A percentile compares a stretch with the other conserved stretches of the same genome.
Conservation (phyloP, 2,113 vertebrate species). For the Tupaia chinensis region DNA sequence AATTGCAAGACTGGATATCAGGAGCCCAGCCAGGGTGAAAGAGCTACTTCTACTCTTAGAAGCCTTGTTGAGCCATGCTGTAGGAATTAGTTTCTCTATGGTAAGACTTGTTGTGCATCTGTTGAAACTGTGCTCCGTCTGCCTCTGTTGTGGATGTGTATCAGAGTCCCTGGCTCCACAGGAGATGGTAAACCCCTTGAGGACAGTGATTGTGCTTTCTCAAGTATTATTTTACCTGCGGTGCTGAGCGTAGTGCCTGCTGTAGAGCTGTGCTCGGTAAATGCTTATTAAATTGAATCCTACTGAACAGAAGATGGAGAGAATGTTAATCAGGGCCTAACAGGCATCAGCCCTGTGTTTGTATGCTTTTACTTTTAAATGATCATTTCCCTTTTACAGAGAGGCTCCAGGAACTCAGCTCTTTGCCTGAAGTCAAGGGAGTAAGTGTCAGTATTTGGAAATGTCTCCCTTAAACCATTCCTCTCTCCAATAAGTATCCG, state of each 20-base stretch:
- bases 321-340: neutral
- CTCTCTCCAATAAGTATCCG: neutral
- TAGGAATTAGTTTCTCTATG: neutral
- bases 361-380: constrained; percentile 20
- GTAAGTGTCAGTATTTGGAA: neutral
- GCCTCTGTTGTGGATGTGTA: too few relatives aligned
- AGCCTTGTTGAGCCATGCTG: accelerated
- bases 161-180: neutral
- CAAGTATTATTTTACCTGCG: neutral
- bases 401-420: neutral
- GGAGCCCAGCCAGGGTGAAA: neutral
- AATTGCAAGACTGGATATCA: neutral
- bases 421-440: neutral
- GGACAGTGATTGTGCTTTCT: neutral
- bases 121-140: neutral
- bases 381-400: neutral
- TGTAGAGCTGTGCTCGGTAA: neutral
- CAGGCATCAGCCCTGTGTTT: neutral
- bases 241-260: neutral
- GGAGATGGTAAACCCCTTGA: neutral
- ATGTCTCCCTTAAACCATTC: neutral
- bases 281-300: neutral
- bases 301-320: neutral
- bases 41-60: neutral
- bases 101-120: neutral